Evolutionary conservation across 2,888 invertebrate genomes (phyloP).

Genomic region (Brachylomia viminalis): DNA sequence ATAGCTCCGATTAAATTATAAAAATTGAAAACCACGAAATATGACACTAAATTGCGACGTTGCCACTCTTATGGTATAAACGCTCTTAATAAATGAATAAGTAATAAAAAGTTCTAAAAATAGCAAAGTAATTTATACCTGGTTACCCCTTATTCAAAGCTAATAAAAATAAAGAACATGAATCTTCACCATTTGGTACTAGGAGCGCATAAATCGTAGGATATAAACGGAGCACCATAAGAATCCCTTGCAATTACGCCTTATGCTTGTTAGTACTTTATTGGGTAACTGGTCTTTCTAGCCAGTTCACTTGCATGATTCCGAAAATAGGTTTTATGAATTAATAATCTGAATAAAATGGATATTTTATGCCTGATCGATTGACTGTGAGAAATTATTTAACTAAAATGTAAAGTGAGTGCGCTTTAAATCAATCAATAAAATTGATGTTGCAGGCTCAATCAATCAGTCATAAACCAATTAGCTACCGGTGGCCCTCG

Average conservation of each 20-base stretch:
- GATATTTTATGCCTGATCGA: neutral
- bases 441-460: constrained; percentile 1
- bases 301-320: constrained; percentile 9
- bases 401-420: constrained; percentile 17
- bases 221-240: constrained; percentile 55
- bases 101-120: neutral
- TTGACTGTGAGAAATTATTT: constrained; percentile 34
- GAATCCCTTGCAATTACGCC: constrained; percentile 64
- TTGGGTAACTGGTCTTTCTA: constrained; percentile 55
- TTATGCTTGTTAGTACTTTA: constrained; percentile 64
- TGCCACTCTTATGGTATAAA: too few relatives aligned
- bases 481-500: too few relatives aligned
- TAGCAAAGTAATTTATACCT: neutral
- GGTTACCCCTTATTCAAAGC: neutral
- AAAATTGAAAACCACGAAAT: too few relatives aligned
- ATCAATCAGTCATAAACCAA: constrained; percentile 15
- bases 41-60: too few relatives aligned
- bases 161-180: constrained; percentile 5
- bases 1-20: too few relatives aligned
- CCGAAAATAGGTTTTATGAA: constrained; percentile 24
- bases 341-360: constrained; percentile 29
- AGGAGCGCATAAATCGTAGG: constrained; percentile 63
- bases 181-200: constrained; percentile 45
- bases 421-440: constrained; percentile 35
- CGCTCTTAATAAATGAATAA: too few relatives aligned